Percentiles rank a stretch among this genome's conserved stretches.
phyloP scores from a whole-genome alignment of 2,797 vertebrate genomes.

The Galagoides demidoff region DNA sequence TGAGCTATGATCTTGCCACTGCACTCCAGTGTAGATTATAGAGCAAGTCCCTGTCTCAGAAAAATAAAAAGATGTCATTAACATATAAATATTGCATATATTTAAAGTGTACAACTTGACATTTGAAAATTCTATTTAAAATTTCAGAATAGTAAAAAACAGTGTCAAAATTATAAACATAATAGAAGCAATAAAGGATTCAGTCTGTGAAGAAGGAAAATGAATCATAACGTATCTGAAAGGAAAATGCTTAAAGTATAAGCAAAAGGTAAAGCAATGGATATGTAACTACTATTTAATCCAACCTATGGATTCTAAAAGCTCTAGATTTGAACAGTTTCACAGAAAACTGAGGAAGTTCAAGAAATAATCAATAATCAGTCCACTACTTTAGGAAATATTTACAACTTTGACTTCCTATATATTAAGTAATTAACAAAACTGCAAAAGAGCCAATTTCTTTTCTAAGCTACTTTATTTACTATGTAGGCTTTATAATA shows the following conservation, averaged over 20 bases:
- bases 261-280: constrained; percentile 30
- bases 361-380: constrained; percentile 56
- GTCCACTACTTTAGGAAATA: neutral
- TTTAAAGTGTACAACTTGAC: neutral
- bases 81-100: neutral
- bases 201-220: constrained; percentile 23
- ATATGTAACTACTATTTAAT: neutral
- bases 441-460: neutral
- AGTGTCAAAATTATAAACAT: constrained; percentile 26
- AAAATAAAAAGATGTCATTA: neutral
- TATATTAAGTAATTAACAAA: constrained; percentile 7
- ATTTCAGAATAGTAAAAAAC: neutral
- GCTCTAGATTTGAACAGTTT: neutral
- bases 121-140: constrained; percentile 21
- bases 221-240: constrained; percentile 27
- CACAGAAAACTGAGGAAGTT: constrained; percentile 25
- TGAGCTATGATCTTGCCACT: neutral
- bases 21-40: neutral
- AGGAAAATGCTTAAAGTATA: constrained; percentile 16
- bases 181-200: constrained; percentile 28
- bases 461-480: constrained; percentile 62
- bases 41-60: neutral
- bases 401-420: constrained; percentile 10
- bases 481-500: neutral
- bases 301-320: constrained; percentile 35